Base-by-base conservation (phyloP, 2,888 invertebrate species). In the Ectemnius lituratus region DNA sequence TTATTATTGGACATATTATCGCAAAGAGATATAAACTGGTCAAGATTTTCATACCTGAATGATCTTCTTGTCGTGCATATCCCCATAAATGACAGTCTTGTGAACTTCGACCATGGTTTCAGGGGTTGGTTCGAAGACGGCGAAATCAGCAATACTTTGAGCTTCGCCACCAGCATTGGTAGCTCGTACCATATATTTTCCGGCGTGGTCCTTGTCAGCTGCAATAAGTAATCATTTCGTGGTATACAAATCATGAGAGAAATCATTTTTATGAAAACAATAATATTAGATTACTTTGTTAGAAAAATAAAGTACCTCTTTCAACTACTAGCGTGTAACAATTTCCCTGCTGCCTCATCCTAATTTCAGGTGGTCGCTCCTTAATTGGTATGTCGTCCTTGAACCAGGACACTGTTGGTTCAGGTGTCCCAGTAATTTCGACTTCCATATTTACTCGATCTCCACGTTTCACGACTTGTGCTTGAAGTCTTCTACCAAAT, bases 131-230 rank as follows among this genome's bases (percentile, higher is more conserved):
- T 95, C 95, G 77, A 94, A 92, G 47, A 96, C 95, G 70, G 94
- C 94, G 81, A 96, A 94, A 87, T 96, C 96, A 8, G 96, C 96
- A 78, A 95, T 95, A 90, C 95, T 95, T 88, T 95, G 94, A n/a
- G 96, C 95, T 91, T 96, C 95, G n/a, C 96, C 96, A 18, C 95
- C 95, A 64, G 94, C 92, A 88, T 96, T 96, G 0, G 93, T 93
- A 11, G 96, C 96, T 79, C 93, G 92, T 14, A 95, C 95, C 93
- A 94, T 95, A 85, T 95, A 96, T 84, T 95, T 94, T 63, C 96
- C 97, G 69, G 94, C 94, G 90, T 97, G 95, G 76, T 93, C 91
- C 37, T 92, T 91, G 83, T 93, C 92, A 77, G 93, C 94, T 94
- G 76, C 6, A 11, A 52, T 5, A 46, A 4, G 52, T 63, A 1